These are phyloP conservation scores for Papilio glaucus DNA, from an alignment of 1,140 invertebrate genomes.

Conservation along the genomic window DNA sequence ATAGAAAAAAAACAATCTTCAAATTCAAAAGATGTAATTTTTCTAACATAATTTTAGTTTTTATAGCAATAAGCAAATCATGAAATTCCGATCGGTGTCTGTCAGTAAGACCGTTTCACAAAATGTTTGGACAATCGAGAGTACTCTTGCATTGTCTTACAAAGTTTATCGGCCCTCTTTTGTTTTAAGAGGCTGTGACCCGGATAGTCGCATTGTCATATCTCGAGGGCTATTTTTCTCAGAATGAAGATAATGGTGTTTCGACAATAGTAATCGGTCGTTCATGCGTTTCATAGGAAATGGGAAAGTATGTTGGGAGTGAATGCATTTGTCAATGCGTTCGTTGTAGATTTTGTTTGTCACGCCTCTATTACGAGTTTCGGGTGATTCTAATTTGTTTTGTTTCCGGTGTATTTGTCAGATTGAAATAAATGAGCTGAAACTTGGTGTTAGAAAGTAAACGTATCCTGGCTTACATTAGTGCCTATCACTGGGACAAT, in stretches of 20 bases:
- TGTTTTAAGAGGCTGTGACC: slow-evolving; percentile 28
- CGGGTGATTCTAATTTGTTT: slow-evolving; percentile 23
- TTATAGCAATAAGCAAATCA: no score
- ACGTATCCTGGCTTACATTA: no score
- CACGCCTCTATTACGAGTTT: slow-evolving; percentile 11
- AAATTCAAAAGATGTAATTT: no score
- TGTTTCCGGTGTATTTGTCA: slow-evolving; percentile 11
- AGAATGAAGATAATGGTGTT: slow-evolving; percentile 28
- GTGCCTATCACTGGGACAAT: no score
- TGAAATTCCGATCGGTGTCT: neutral
- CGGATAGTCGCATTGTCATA: slow-evolving; percentile 29
- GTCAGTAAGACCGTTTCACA: neutral
- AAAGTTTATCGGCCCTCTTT: slow-evolving; percentile 7
- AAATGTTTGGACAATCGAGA: slow-evolving; percentile 4
- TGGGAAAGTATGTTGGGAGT: slow-evolving; percentile 34
- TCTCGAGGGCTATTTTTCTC: slow-evolving; percentile 30
- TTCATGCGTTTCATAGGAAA: slow-evolving; percentile 30
- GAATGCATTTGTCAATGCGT: slow-evolving; percentile 30
- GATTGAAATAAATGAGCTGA: no score
- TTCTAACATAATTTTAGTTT: no score
- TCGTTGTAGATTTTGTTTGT: slow-evolving; percentile 1
- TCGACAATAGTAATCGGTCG: slow-evolving; percentile 33
- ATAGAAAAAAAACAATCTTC: no score
- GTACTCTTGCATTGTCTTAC: neutral
- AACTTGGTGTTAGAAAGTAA: no score